Evolutionary conservation across 2,888 invertebrate species (phyloP).

Genomic region (Augiades crinisus): DNA sequence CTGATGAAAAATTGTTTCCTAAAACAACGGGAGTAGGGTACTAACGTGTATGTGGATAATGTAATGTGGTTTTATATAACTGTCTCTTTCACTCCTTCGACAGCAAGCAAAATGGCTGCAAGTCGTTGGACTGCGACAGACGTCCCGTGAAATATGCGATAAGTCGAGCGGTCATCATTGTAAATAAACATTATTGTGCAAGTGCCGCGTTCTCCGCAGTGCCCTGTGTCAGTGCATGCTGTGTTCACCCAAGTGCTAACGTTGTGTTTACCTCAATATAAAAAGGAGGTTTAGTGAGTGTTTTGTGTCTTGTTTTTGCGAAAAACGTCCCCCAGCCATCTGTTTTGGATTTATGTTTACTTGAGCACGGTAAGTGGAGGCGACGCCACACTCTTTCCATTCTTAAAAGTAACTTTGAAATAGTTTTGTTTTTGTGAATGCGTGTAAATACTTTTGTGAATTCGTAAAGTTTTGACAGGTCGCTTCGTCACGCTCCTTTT

Average conservation of each 20-base stretch:
- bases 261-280: conserved; percentile 46
- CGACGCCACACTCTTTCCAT: background rate
- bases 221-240: conserved; percentile 59
- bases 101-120: conserved; percentile 72
- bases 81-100: conserved; percentile 50
- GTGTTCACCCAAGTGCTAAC: conserved; percentile 52
- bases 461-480: conserved; percentile 60
- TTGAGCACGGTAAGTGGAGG: conserved; percentile 64
- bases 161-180: conserved; percentile 51
- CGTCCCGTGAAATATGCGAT: conserved; percentile 61
- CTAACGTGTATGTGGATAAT: too few species aligned
- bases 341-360: conserved; percentile 78
- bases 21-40: background rate
- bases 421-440: conserved; percentile 43
- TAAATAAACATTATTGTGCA: conserved; percentile 64
- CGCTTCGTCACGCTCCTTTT: conserved; percentile 50
- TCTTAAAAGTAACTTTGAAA: conserved; percentile 17
- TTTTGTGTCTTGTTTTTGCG: conserved; percentile 73
- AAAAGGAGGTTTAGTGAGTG: conserved; percentile 60
- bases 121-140: conserved; percentile 62
- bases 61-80: background rate
- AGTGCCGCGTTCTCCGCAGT: conserved; percentile 48
- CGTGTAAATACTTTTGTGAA: conserved; percentile 54
- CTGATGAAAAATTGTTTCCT: too few species aligned
- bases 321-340: conserved; percentile 57